phyloP scores from a whole-genome alignment of 2,113 vertebrate genomes.

The Archilochus colubris region DNA sequence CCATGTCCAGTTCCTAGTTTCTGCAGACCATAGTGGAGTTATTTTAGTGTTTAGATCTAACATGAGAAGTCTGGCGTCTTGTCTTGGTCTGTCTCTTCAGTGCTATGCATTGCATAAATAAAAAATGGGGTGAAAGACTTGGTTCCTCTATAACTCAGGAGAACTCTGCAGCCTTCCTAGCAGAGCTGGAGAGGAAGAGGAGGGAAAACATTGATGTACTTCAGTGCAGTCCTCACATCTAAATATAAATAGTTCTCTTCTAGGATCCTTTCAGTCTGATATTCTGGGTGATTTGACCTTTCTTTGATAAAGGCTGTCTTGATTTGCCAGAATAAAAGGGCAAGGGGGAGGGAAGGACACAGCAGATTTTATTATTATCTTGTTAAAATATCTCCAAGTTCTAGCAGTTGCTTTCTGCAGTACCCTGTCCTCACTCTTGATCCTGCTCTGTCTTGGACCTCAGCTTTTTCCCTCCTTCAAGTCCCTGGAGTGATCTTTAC shows the following conservation, averaged over 20 bases:
- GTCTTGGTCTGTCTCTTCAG: background rate
- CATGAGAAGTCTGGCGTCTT: background rate
- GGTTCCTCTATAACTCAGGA: background rate
- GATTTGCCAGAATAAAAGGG: conserved; percentile 18
- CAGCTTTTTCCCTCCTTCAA: background rate
- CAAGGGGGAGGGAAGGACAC: conserved; percentile 4
- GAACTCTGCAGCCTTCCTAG: background rate
- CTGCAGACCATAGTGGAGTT: no score
- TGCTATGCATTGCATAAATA: background rate
- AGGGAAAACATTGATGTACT: background rate
- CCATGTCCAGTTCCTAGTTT: background rate
- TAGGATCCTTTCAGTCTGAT: background rate
- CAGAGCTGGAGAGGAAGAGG: background rate
- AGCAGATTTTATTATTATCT: background rate
- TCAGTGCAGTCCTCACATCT: background rate
- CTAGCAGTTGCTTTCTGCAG: background rate
- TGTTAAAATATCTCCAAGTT: background rate
- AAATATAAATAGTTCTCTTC: background rate
- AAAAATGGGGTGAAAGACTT: background rate
- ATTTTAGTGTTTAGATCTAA: background rate
- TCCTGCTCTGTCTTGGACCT: background rate
- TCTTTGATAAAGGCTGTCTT: conserved; percentile 50
- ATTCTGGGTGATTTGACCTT: conserved; percentile 43
- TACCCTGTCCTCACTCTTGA: fast-evolving
- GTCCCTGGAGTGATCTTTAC: background rate